These are phyloP conservation scores for Ernsta delagoae DNA, from an alignment of 2,888 invertebrate genomes.

Conservation along the genomic window DNA sequence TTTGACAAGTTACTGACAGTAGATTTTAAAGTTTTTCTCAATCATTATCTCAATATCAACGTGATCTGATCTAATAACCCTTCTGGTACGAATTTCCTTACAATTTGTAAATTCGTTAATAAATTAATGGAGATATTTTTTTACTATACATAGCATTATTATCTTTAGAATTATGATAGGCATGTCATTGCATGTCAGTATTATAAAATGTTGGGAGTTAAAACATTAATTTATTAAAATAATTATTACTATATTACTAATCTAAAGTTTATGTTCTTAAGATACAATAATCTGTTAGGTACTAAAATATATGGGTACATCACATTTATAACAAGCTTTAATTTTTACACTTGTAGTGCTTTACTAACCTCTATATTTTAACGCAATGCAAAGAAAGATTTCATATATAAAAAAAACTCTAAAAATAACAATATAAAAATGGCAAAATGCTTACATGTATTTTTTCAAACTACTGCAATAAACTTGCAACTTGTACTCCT, in stretches of 20 bases:
- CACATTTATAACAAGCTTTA: slow-evolving; percentile 26
- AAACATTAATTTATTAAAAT: background rate
- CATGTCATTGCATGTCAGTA: background rate
- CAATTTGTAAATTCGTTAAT: too few species aligned
- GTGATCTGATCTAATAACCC: too few species aligned
- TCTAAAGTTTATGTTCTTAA: slow-evolving; percentile 1
- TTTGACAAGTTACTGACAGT: too few species aligned
- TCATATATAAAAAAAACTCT: slow-evolving; percentile 11
- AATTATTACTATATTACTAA: background rate
- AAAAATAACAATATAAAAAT: background rate
- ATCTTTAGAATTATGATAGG: background rate
- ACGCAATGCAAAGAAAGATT: slow-evolving; percentile 29
- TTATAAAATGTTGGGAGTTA: background rate
- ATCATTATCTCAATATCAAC: too few species aligned
- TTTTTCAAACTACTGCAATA: background rate
- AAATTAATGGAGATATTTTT: too few species aligned
- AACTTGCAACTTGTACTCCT: too few species aligned
- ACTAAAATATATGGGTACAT: slow-evolving; percentile 19
- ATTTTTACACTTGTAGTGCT: slow-evolving; percentile 22
- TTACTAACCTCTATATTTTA: slow-evolving; percentile 15
- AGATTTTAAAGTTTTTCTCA: too few species aligned
- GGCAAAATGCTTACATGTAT: background rate
- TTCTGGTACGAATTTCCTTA: too few species aligned
- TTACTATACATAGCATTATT: too few species aligned
- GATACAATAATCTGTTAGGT: slow-evolving; percentile 12